Percentiles rank a stretch among this genome's conserved stretches.
Evolutionary conservation across 2,797 vertebrate genomes (phyloP).

Genomic region (Neopelma chrysocephalum): DNA sequence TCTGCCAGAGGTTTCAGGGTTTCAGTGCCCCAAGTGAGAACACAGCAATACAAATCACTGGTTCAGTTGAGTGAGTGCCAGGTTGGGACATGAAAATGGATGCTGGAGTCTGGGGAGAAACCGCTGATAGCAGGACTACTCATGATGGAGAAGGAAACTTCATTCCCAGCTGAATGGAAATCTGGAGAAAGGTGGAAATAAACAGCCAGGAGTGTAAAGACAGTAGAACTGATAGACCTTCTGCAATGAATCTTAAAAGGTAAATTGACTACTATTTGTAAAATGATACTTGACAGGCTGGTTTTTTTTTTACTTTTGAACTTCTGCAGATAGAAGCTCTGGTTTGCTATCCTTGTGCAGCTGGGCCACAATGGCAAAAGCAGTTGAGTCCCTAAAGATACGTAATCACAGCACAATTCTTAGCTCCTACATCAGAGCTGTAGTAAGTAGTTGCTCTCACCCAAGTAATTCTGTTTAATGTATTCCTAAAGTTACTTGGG

Average conservation of each 20-base stretch:
- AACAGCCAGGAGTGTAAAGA: not conserved
- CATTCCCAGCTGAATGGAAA: not conserved
- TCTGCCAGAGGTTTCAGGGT: not conserved
- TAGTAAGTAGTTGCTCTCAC: not conserved
- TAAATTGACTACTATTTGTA: not conserved
- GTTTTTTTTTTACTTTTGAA: not conserved
- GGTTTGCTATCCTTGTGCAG: not conserved
- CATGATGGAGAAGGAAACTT: not conserved
- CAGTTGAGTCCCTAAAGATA: not conserved
- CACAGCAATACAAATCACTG: not conserved
- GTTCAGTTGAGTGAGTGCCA: not conserved
- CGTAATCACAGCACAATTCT: not conserved
- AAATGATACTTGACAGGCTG: not conserved
- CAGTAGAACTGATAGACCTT: not conserved
- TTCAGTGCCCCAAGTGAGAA: not conserved
- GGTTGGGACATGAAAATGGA: not conserved
- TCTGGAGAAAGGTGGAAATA: not conserved
- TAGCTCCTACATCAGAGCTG: not conserved
- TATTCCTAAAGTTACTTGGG: not conserved
- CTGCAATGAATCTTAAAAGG: not conserved
- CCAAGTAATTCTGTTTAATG: not conserved
- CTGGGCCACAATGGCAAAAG: not conserved
- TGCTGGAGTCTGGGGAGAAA: not conserved
- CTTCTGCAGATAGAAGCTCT: not conserved
- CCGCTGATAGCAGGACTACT: not conserved